Evolutionary conservation across 2,797 vertebrate genomes (phyloP).

Genomic region (Eremophila alpestris): DNA sequence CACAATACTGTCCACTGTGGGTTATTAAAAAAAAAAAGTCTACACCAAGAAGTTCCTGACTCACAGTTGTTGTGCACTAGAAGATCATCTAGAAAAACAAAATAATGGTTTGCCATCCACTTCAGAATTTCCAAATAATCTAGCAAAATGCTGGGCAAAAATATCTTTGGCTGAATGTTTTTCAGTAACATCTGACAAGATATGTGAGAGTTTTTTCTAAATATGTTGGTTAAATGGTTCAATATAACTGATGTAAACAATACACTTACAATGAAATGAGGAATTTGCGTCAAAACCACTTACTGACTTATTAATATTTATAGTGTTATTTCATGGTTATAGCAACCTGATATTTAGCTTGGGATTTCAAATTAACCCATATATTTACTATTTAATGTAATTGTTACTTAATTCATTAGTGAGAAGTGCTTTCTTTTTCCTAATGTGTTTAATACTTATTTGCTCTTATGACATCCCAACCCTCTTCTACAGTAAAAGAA

Average conservation of each 20-base stretch:
- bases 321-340: not conserved
- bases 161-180: not conserved
- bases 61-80: not conserved
- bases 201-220: not conserved
- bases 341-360: not conserved
- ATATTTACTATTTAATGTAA: not conserved
- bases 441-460: not conserved
- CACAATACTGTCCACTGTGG: rapidly evolving
- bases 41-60: not conserved
- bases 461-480: not conserved
- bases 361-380: not conserved
- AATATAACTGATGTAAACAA: not conserved
- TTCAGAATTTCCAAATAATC: not conserved
- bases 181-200: not conserved
- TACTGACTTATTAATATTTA: not conserved
- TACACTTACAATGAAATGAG: not conserved
- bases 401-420: not conserved
- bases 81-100: not conserved
- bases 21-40: not conserved
- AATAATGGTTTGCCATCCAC: not conserved
- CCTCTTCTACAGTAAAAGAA: not conserved
- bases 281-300: not conserved
- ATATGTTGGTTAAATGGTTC: not conserved
- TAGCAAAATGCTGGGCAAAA: not conserved
- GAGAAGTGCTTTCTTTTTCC: not conserved